Conservation (phyloP, 2,888 invertebrate genomes). For the Caenorhabditis panamensis region DNA sequence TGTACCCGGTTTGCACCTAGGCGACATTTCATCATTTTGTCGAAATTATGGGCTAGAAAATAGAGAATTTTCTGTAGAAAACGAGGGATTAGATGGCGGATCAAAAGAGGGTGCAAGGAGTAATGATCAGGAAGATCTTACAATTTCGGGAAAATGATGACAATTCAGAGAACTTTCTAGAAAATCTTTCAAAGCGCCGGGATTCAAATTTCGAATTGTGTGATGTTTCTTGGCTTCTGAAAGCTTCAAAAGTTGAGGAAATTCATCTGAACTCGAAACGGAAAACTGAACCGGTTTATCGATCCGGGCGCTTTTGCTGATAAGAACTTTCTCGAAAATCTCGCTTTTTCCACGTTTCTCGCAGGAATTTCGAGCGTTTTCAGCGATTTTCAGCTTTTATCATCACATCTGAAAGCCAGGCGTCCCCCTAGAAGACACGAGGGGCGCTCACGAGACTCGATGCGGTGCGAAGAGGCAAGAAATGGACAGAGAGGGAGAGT, state of each 20-base stretch:
- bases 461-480: constrained; percentile 37
- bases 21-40: background rate
- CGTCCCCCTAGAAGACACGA: constrained; percentile 37
- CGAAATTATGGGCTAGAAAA: background rate
- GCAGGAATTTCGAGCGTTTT: constrained; percentile 13
- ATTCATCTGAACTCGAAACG: background rate
- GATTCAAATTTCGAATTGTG: constrained; percentile 10
- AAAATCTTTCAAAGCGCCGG: background rate
- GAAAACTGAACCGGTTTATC: no score
- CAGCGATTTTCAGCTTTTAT: background rate
- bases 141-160: background rate
- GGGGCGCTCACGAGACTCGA: constrained; percentile 44
- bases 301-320: no score
- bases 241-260: background rate
- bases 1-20: constrained; percentile 15
- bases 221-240: background rate
- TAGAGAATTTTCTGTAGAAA: background rate
- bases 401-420: constrained; percentile 8
- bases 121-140: background rate
- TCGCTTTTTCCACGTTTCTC: background rate
- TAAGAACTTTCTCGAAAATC: no score
- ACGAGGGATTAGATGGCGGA: background rate
- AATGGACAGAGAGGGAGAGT: no score
- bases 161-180: background rate
- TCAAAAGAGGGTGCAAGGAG: no score